Evolutionary conservation across 1,140 invertebrate genomes (phyloP).

Genomic region (Trichonephila clavata): DNA sequence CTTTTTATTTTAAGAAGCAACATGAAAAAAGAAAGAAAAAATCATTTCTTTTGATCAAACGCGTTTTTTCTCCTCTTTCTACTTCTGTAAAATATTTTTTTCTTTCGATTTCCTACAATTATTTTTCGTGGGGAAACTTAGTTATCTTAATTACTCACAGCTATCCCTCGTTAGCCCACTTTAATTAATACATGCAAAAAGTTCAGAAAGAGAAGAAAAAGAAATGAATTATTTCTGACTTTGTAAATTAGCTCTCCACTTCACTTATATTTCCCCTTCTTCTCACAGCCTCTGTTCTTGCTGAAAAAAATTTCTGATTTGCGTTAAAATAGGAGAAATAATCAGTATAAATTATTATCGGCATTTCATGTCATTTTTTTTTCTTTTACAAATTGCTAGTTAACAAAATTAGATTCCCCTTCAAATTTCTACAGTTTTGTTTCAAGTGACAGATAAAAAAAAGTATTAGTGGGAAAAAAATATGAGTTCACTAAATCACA

Average conservation of each 20-base stretch:
- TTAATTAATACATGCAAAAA: conserved; percentile 54
- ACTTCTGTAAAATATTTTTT: conserved; percentile 27
- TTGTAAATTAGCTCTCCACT: conserved; percentile 36
- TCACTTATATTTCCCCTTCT: neutral
- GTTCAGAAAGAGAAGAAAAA: conserved; percentile 11
- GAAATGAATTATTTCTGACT: conserved; percentile 45
- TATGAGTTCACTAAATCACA: neutral
- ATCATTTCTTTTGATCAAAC: conserved; percentile 28
- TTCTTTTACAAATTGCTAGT: neutral
- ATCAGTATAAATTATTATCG: conserved; percentile 41
- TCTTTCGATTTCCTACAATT: conserved; percentile 38
- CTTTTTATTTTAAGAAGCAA: conserved; percentile 18
- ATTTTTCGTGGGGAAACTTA: conserved; percentile 37
- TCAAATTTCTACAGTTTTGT: conserved; percentile 25
- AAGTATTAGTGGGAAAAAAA: neutral
- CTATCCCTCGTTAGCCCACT: conserved; percentile 33
- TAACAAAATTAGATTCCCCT: conserved; percentile 18
- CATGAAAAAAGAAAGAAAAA: neutral
- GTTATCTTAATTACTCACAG: conserved; percentile 51
- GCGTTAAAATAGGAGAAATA: conserved; percentile 35
- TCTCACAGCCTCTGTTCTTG: neutral
- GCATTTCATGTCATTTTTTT: neutral
- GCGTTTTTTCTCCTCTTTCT: neutral
- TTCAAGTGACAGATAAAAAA: neutral
- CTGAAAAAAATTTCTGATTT: neutral